These are phyloP conservation scores for Pygoscelis adeliae DNA, from an alignment of 2,113 vertebrate genomes.

Conservation along the genomic window DNA sequence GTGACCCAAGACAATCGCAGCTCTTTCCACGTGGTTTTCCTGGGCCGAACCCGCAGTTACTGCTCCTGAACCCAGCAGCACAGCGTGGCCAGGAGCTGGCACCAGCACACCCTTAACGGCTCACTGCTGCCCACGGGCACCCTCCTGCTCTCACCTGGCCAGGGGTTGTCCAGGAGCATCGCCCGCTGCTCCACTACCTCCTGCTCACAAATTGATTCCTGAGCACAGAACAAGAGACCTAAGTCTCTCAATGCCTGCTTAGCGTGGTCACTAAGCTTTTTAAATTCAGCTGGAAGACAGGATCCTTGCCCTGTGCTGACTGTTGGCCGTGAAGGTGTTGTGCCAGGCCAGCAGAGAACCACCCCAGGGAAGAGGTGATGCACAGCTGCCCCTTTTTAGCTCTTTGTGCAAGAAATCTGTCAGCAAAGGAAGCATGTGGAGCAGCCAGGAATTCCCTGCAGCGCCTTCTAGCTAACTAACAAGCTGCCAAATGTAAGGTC, in stretches of 20 bases:
- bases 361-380: not conserved
- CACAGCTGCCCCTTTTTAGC: slow-evolving; percentile 22
- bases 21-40: not conserved
- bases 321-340: not conserved
- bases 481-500: slow-evolving; percentile 40
- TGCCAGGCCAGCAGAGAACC: not conserved
- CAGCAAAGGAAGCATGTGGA: not conserved
- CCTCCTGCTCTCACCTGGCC: not conserved
- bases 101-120: not conserved
- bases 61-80: not conserved
- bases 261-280: not conserved
- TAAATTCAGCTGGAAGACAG: not conserved
- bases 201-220: not conserved
- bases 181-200: not conserved
- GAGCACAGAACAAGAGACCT: not conserved
- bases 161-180: not conserved
- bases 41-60: not conserved
- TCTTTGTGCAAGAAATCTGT: not conserved
- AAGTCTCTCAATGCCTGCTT: not conserved
- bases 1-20: not conserved
- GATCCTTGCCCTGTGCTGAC: not conserved
- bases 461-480: not conserved
- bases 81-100: not conserved
- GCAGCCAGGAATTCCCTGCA: slow-evolving; percentile 39
- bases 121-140: not conserved